Evolutionary conservation across 2,797 vertebrate species (phyloP), one percentile per base, ranked within the genome.

Genomic region (Anguilla obscura): DNA sequence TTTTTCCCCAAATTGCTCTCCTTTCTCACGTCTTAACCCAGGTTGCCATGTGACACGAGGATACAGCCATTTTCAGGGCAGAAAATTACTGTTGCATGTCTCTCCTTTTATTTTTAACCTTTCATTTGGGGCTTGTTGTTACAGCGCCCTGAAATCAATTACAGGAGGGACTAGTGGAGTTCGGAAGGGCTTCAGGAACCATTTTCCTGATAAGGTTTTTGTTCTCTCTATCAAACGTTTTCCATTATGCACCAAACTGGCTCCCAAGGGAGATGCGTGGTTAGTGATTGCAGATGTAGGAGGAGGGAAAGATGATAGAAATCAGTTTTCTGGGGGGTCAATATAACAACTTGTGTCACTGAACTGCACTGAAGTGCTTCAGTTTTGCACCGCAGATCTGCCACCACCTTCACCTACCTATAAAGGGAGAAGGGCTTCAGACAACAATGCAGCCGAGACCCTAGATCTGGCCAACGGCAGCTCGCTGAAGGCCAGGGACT

Each of bases 401-500:
- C 45, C 1, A 1, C 8, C 21, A 7, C 76, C 40, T 14, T 21
- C 40, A 21, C 45, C 45, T 5, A 48, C 40, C 40, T 18, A 92
- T 94, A 93, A 95, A 93, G 71, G 16, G 1, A 27, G 90, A 92
- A 89, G 88, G 89, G 92, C 89, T 92, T 71, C 74, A 79, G 93
- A 92, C 89, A 91, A 91, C 90, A 92, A 92, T 91, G 89, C 84
- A 89, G 94, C 90, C 91, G 91, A 89, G 89, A 92, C 88, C 90
- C 89, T 50, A 84, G 91, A 92, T 93, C 91, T 91, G 86, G 89
- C 92, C 90, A 91, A 93, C 93, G 92, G 94, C 91, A 89, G 89
- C 86, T 87, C 93, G 91, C 94, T 94, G 94, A 94, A 94, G 93
- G 92, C 89, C 9, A 91, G 94, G 90, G 89, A 92, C 87, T 86